Conservation (phyloP, 2,888 invertebrate genomes). For the Drosophila niveifrons region DNA sequence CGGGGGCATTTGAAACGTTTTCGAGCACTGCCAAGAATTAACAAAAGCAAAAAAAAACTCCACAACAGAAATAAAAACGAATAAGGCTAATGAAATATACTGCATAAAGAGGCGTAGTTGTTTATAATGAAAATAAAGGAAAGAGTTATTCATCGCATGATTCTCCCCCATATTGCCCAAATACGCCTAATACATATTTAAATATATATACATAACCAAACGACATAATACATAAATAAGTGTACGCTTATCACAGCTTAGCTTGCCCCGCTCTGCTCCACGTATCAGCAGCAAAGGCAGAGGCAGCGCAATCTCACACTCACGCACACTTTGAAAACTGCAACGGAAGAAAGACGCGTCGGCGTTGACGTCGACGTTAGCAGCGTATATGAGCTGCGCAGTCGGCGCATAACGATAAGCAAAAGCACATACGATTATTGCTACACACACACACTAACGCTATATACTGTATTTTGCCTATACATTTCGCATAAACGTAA, state of each 20-base stretch:
- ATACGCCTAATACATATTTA: slow-evolving; percentile 2
- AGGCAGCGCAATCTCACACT: slow-evolving; percentile 27
- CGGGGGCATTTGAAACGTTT: slow-evolving; percentile 28
- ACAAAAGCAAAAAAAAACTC: slow-evolving; percentile 29
- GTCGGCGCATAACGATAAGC: slow-evolving; percentile 43
- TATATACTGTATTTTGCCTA: slow-evolving; percentile 22
- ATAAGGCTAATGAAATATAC: slow-evolving; percentile 16
- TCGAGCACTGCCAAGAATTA: slow-evolving; percentile 45
- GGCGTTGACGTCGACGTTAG: slow-evolving; percentile 8
- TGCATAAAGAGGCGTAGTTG: slow-evolving; percentile 5
- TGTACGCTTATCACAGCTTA: slow-evolving; percentile 59
- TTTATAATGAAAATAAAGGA: neutral
- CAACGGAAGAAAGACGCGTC: slow-evolving; percentile 47
- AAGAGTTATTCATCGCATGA: slow-evolving; percentile 19
- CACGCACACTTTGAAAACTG: slow-evolving; percentile 31
- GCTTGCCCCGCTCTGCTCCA: slow-evolving; percentile 34
- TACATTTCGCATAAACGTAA: slow-evolving; percentile 23
- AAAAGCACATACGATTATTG: slow-evolving; percentile 14
- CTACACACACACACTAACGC: slow-evolving; percentile 19
- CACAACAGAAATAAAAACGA: slow-evolving; percentile 7
- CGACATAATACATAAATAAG: slow-evolving; percentile 25
- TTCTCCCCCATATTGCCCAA: slow-evolving; percentile 6
- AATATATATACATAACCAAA: slow-evolving; percentile 3
- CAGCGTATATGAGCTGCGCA: slow-evolving; percentile 36
- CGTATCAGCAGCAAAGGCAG: slow-evolving; percentile 39